Evolutionary conservation across 2,888 invertebrate genomes (phyloP), one percentile per base, ranked within the genome.

Genomic region (Drosophila anomalata): DNA sequence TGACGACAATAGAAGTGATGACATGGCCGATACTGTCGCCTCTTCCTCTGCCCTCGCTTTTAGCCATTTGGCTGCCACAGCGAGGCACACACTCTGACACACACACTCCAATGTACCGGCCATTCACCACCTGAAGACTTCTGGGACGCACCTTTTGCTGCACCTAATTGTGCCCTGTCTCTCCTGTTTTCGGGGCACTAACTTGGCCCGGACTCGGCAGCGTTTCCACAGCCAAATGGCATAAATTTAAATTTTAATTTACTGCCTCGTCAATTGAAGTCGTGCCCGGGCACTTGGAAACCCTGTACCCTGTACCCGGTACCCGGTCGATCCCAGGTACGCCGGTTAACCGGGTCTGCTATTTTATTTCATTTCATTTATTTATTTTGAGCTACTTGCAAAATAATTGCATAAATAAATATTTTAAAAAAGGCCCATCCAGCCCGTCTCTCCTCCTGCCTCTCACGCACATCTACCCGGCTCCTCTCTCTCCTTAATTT

Each of bases 401-500:
- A 89, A 89, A 89, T 89, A 89, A 89, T 89, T 89, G 89, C 89
- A 89, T 89, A 89, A 87, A 89, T 89, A 89, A 89, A 89, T 89
- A 89, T 89, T 89, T 89, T 89, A 86, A 88, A 75, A 84, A 84
- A 79, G 83, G 86, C 36, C 36, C 74, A 82, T 60, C 65, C 66
- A 51, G 48, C 24, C 63, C 39, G 20, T 6, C 17, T 50, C 75
- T 66, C 46, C 24, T 61, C 39, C 44, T 9, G 41, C 54, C 75
- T 66, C 42, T 56, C 39, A 33, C 47, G 63, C 62, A 53, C 65
- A 44, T 60, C 33, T 31, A 4, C 52, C 65, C 44, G 39, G 33
- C 65, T 53, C 56, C 68, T 66, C 58, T 63, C 81, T 77, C 81
- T 77, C 77, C 77, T 86, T 86, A 87, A 86, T 86, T 86, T 86